These are phyloP conservation scores for Mus musculus DNA, from an alignment of 2,113 vertebrate genomes.

Conservation along the genomic window GRCm39 chr8:122792501-122793000, in stretches of 20 bases:
- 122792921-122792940: neutral
- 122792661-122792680: neutral
- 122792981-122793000: too few species aligned
- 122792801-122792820: neutral
- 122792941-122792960: neutral
- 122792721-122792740: neutral
- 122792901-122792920: neutral
- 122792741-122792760: too few species aligned
- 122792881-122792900: neutral
- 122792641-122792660: neutral
- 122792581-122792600: too few species aligned
- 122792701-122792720: rapidly evolving
- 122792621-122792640: neutral
- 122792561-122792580: neutral
- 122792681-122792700: neutral
- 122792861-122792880: too few species aligned
- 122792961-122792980: neutral
- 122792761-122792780: neutral
- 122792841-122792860: neutral
- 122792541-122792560: neutral
- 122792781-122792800: neutral
- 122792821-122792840: neutral
- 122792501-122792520: rapidly evolving
- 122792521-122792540: too few species aligned
- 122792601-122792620: too few species aligned